Percentiles rank a stretch among this genome's conserved stretches.
Evolutionary conservation across 1,140 invertebrate genomes (phyloP).

Genomic region (Brachionus paranguensis): DNA sequence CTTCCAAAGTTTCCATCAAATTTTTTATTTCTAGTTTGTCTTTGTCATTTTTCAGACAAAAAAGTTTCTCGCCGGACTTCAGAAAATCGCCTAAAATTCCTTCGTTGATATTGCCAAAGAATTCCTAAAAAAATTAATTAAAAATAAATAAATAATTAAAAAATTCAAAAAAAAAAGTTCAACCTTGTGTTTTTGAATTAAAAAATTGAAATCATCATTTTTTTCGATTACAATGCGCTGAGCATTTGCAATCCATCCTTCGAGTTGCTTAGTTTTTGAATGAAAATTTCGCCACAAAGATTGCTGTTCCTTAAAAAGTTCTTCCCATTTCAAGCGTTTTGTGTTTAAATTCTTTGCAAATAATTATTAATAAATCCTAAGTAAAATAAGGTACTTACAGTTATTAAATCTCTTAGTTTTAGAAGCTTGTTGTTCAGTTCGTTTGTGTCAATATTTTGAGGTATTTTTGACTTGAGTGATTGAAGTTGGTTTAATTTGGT

Average conservation of each 20-base stretch:
- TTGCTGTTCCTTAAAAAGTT: not conserved
- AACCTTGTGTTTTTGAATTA: conserved; percentile 29
- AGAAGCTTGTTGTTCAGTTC: not conserved
- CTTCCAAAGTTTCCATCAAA: conserved; percentile 37
- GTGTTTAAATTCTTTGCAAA: not conserved
- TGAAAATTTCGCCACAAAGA: conserved; percentile 27
- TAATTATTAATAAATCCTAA: not conserved
- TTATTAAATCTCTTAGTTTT: not conserved
- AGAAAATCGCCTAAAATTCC: conserved; percentile 19
- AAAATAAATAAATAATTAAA: not conserved
- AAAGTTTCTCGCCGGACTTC: not conserved
- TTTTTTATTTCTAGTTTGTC: conserved; percentile 12
- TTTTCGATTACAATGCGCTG: conserved; percentile 14
- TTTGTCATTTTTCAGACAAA: not conserved
- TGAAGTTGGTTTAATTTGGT: not conserved
- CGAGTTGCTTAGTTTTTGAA: not conserved
- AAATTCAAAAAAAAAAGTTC: not conserved
- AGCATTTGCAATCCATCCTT: conserved; percentile 11
- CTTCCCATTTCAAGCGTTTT: conserved; percentile 34
- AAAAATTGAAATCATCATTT: conserved; percentile 6
- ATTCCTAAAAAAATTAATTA: not conserved
- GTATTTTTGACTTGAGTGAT: not conserved
- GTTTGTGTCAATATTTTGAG: not conserved
- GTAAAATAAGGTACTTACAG: not conserved
- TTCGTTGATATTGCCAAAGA: conserved; percentile 6